phyloP scores from a whole-genome alignment of 2,888 invertebrate genomes.

The Aquatica leii region DNA sequence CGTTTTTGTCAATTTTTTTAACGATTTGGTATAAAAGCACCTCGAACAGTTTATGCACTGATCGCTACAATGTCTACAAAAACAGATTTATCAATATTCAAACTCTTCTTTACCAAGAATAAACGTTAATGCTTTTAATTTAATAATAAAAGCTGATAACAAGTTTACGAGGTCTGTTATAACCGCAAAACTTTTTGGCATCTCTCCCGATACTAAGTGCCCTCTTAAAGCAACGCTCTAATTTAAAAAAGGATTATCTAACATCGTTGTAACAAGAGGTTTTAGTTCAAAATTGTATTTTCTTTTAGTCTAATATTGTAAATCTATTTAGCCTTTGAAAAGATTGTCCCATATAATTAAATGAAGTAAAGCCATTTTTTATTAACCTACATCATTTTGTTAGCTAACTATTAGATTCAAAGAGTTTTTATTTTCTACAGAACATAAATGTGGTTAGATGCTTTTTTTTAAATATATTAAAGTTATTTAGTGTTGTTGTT shows the following conservation, averaged over 20 bases:
- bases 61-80: slow-evolving; percentile 1
- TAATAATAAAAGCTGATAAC: slow-evolving; percentile 41
- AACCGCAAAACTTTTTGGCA: slow-evolving; percentile 43
- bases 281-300: slow-evolving; percentile 24
- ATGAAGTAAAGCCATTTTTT: slow-evolving; percentile 5
- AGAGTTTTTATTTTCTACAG: too few species aligned
- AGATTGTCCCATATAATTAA: neutral
- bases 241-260: slow-evolving; percentile 39
- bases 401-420: neutral
- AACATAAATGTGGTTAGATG: too few species aligned
- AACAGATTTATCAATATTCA: slow-evolving; percentile 32
- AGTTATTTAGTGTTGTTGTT: too few species aligned
- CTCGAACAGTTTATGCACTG: neutral
- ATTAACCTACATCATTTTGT: neutral
- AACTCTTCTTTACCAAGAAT: slow-evolving; percentile 29
- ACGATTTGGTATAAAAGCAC: slow-evolving; percentile 12
- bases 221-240: slow-evolving; percentile 39
- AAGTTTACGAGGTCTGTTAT: slow-evolving; percentile 39
- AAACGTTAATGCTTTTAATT: slow-evolving; percentile 35
- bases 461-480: too few species aligned
- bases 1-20: slow-evolving; percentile 6
- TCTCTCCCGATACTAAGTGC: slow-evolving; percentile 41
- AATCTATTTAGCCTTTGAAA: slow-evolving; percentile 1
- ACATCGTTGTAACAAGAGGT: slow-evolving; percentile 26
- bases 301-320: slow-evolving; percentile 12